Conservation (phyloP, 2,888 invertebrate species). For the Tachystola acroxantha region DNA sequence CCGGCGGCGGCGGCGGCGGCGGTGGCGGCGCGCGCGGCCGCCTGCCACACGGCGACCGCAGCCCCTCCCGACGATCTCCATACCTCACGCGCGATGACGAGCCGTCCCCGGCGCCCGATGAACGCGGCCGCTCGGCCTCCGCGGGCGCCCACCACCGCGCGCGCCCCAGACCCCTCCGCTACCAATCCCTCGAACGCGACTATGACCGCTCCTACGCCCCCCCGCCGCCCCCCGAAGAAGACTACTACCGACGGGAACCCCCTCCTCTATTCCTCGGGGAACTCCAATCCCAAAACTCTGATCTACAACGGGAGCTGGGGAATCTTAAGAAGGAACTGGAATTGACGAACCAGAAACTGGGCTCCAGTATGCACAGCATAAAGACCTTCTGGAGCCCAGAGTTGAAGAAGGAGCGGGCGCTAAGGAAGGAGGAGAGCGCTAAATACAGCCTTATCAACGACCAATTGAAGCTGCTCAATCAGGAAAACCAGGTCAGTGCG, state of each 20-base stretch:
- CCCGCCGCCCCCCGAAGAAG: conserved; percentile 86
- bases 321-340: conserved; percentile 96
- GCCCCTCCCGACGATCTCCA: conserved; percentile 90
- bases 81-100: conserved; percentile 89
- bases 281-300: conserved; percentile 95
- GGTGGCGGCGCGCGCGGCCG: conserved; percentile 79
- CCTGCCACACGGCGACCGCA: conserved; percentile 93
- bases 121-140: conserved; percentile 86
- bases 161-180: conserved; percentile 85
- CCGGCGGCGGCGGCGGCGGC: conserved; percentile 57
- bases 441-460: conserved; percentile 98
- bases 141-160: conserved; percentile 86
- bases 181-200: conserved; percentile 88
- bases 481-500: conserved; percentile 94
- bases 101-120: conserved; percentile 88
- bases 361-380: conserved; percentile 99
- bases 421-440: conserved; percentile 98
- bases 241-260: conserved; percentile 74
- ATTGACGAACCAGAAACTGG: conserved; percentile 97
- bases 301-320: conserved; percentile 93
- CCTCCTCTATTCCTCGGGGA: conserved; percentile 88
- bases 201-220: conserved; percentile 93
- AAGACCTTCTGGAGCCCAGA: conserved; percentile 99
- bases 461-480: conserved; percentile 96
- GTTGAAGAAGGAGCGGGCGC: conserved; percentile 97